A percentile compares a stretch with the other conserved stretches of the same genome.
These are phyloP conservation scores for Acanthiza pusilla DNA, from an alignment of 2,797 vertebrate species.

Conservation along the genomic window DNA sequence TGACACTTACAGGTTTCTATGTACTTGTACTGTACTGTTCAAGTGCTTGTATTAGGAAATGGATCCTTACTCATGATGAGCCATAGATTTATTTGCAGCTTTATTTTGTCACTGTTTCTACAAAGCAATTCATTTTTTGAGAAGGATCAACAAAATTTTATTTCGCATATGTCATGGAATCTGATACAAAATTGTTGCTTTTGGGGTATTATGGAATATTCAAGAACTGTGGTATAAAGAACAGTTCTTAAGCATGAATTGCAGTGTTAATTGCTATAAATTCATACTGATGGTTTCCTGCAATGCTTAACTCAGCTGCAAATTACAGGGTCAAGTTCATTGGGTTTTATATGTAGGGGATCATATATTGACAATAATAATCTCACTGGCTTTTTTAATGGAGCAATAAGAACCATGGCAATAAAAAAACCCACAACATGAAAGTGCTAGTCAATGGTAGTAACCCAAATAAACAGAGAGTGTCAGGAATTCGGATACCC, in stretches of 20 bases:
- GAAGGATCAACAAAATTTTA: neutral
- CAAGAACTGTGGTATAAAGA: neutral
- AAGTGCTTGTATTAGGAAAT: neutral
- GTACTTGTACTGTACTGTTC: neutral
- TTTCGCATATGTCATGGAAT: accelerated
- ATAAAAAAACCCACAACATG: neutral
- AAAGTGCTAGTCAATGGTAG: neutral
- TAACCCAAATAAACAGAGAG: neutral
- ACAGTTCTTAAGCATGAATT: neutral
- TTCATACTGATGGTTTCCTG: neutral
- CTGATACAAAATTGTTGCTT: neutral
- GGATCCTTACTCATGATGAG: neutral
- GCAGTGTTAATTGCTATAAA: neutral
- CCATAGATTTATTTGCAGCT: neutral
- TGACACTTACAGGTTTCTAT: neutral
- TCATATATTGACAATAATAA: neutral
- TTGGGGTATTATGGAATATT: neutral
- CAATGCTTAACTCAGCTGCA: neutral
- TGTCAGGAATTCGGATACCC: neutral
- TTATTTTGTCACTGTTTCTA: neutral
- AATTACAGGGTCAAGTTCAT: neutral
- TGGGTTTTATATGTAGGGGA: neutral
- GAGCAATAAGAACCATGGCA: neutral
- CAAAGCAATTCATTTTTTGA: neutral
- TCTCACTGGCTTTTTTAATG: neutral